Evolutionary conservation across 2,113 vertebrate genomes (phyloP), one percentile per base, ranked within the genome.

Genomic region (Campylomormyrus tamandua): DNA sequence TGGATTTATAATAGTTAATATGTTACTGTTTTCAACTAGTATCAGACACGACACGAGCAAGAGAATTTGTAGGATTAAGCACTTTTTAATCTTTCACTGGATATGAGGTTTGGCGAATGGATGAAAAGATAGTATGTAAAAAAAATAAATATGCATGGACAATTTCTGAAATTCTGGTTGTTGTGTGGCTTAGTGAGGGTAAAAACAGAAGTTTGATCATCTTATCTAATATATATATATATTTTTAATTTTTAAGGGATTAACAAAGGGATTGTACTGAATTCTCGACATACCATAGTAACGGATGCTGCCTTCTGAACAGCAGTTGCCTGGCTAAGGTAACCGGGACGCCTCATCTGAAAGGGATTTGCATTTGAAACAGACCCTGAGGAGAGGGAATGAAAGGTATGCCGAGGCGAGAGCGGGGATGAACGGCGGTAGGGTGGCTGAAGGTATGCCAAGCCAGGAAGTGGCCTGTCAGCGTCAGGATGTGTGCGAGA

Each of bases 401-500:
- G 91, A 90, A 91, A 91, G 89, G 92, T 90, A 92, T 93, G 92
- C 90, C 35, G 85, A 89, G 80, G 91, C 88, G 91, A 42, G 27
- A 86, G 84, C 46, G 83, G 74, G 83, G 50, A 77, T 53, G 31
- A 87, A 77, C 53, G 83, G 83, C 53, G 45, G 62, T 83, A 70
- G 17, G 74, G 46, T 24, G 89, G 93, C 91, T 91, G 93, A 91
- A 91, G 93, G 95, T 94, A 96, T 95, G 94, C 95, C 94, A 94
- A 92, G 85, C 93, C 96, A 96, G 95, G 96, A 97, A 96, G 95
- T 95, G 90, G 93, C 93, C 95, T 97, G 96, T 97, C 96, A 97
- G 94, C 93, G 92, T 95, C 96, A 97, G 97, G 96, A 97, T 96
- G 95, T 96, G 92, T 94, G 93, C 96, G 96, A 94, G 95, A 94